These are phyloP conservation scores for Drosophila insularis DNA, from an alignment of 1,140 invertebrate species.

Conservation along the genomic window DNA sequence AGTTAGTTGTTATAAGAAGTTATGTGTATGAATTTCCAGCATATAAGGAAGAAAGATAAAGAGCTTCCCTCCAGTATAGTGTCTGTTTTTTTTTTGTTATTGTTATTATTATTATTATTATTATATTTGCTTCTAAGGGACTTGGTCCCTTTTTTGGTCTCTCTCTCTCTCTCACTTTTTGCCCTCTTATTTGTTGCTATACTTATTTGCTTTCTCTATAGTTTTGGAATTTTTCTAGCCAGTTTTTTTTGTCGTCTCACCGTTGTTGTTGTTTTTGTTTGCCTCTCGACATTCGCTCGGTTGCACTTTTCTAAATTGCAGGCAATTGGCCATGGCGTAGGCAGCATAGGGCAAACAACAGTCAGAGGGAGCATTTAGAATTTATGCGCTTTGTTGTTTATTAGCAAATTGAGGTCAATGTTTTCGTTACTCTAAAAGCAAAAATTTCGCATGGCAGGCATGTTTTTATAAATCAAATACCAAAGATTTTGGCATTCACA, in stretches of 20 bases:
- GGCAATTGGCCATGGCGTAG: constrained; percentile 75
- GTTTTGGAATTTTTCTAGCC: constrained; percentile 20
- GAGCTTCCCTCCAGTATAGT: not conserved
- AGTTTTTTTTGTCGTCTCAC: not conserved
- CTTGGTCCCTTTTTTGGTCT: not conserved
- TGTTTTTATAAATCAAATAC: constrained; percentile 62
- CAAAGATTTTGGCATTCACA: constrained; percentile 32
- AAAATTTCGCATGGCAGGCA: constrained; percentile 36
- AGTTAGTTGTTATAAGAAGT: not conserved
- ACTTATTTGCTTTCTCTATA: constrained; percentile 33
- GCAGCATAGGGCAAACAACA: constrained; percentile 23
- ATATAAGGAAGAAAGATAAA: not conserved
- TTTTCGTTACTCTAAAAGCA: constrained; percentile 22
- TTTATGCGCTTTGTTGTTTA: constrained; percentile 76
- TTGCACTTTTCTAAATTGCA: constrained; percentile 81
- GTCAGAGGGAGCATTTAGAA: constrained; percentile 33
- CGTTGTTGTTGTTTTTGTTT: constrained; percentile 31
- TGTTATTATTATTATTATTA: not conserved
- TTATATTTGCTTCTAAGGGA: not conserved
- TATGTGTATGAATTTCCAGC: not conserved
- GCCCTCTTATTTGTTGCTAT: constrained; percentile 22
- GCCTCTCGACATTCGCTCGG: constrained; percentile 52
- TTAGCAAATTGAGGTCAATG: constrained; percentile 74
- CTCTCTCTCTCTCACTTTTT: not conserved
- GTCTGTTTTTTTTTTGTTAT: not conserved